phyloP scores from a whole-genome alignment of 2,888 invertebrate genomes.

The Meteorus cinctellus region DNA sequence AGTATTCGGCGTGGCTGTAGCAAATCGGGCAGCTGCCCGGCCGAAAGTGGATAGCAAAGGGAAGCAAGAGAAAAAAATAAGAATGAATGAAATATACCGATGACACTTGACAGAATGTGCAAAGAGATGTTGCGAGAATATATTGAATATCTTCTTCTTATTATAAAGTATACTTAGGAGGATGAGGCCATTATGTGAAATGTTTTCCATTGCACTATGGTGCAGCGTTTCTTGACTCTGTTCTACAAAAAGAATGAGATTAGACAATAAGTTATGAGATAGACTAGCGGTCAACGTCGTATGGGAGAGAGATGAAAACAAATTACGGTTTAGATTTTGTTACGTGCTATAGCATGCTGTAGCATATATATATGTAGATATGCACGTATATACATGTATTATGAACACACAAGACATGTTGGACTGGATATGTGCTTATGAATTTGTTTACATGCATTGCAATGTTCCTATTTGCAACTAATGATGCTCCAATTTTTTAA shows the following conservation, averaged over 20 bases:
- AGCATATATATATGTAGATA: no score
- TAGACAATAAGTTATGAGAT: neutral
- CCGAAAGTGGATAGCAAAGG: neutral
- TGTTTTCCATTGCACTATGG: neutral
- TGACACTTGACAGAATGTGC: slow-evolving; percentile 7
- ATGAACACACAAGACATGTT: slow-evolving; percentile 1
- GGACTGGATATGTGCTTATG: slow-evolving; percentile 35
- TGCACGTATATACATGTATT: neutral
- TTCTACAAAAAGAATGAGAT: neutral
- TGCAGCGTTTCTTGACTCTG: neutral
- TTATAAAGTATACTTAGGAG: neutral
- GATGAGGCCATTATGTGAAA: neutral
- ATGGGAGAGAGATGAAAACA: neutral
- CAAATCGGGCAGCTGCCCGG: neutral
- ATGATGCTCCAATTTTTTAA: slow-evolving; percentile 87
- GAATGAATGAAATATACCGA: neutral
- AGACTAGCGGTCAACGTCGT: neutral
- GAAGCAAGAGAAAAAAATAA: neutral
- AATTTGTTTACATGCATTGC: slow-evolving; percentile 55
- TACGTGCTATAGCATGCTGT: neutral
- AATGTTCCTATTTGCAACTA: slow-evolving; percentile 69
- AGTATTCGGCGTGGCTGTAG: neutral
- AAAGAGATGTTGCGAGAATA: neutral
- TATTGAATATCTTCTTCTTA: neutral
- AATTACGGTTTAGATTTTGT: neutral